Percentiles rank a stretch among this genome's conserved stretches.
phyloP scores from a whole-genome alignment of 2,113 vertebrate genomes.

The Heliornis fulica region DNA sequence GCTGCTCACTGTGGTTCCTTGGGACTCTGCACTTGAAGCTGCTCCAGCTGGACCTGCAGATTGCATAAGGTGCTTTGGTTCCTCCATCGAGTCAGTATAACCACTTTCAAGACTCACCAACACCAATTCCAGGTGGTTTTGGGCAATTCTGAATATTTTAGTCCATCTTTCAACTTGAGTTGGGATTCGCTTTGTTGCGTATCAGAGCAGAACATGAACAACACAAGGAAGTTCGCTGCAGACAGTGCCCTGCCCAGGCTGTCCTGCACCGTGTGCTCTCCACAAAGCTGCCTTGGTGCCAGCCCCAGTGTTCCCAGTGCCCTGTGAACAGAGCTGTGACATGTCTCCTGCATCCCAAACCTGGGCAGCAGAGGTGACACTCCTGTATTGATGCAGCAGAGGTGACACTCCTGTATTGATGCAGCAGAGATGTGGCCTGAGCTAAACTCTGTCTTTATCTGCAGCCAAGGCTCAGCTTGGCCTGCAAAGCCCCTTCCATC shows the following conservation, averaged over 20 bases:
- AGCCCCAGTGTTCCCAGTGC: neutral
- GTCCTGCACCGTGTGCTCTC: too few relatives aligned
- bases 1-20: neutral
- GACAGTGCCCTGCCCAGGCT: too few relatives aligned
- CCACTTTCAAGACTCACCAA: neutral
- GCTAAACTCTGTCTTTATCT: neutral
- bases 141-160: neutral
- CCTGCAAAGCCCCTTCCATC: neutral
- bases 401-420: fast-evolving
- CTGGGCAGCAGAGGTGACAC: neutral
- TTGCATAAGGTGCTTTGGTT: neutral
- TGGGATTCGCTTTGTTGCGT: neutral
- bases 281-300: neutral
- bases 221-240: too few relatives aligned
- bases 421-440: neutral
- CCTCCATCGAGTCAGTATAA: neutral
- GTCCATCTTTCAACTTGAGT: neutral
- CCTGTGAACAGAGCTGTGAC: neutral
- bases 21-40: neutral
- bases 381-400: neutral
- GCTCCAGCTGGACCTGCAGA: neutral
- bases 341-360: neutral
- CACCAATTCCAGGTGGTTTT: neutral
- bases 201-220: neutral
- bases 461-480: neutral